These are phyloP conservation scores for Pteromalus puparum DNA, from an alignment of 1,140 invertebrate genomes.

Conservation along the genomic window DNA sequence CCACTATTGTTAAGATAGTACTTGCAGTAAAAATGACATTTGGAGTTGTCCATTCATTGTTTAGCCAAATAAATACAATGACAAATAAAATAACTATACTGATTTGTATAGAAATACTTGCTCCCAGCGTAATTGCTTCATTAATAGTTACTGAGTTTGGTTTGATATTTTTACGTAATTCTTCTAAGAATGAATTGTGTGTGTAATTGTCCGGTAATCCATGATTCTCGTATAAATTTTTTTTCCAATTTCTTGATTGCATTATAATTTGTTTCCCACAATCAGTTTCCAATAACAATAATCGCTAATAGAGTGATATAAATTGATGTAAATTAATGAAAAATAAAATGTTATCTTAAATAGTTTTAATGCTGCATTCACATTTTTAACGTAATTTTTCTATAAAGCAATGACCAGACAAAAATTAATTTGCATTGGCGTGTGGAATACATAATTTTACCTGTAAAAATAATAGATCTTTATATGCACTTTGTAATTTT, in stretches of 20 bases:
- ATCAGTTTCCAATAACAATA: not conserved
- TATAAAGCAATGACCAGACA: no score
- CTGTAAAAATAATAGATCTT: not conserved
- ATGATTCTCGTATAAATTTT: slow-evolving; percentile 92
- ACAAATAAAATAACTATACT: slow-evolving; percentile 86
- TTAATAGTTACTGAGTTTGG: slow-evolving; percentile 81
- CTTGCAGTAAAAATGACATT: slow-evolving; percentile 78
- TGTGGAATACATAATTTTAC: not conserved
- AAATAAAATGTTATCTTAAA: not conserved
- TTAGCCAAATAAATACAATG: slow-evolving; percentile 84
- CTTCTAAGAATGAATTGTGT: slow-evolving; percentile 88
- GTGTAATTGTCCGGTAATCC: slow-evolving; percentile 95
- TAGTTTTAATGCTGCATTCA: not conserved
- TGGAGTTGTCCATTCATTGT: slow-evolving; percentile 81
- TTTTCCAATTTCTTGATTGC: slow-evolving; percentile 77
- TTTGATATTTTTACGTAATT: slow-evolving; percentile 90
- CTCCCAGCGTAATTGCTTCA: slow-evolving; percentile 82
- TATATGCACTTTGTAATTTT: not conserved
- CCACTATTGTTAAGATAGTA: slow-evolving; percentile 75
- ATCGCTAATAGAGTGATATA: not conserved
- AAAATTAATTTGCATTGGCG: no score
- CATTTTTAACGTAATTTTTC: not conserved
- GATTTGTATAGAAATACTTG: slow-evolving; percentile 84
- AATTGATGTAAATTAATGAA: no score
- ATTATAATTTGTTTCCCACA: not conserved